Conservation (phyloP, 2,888 invertebrate genomes). For the Conops quadrifasciatus region DNA sequence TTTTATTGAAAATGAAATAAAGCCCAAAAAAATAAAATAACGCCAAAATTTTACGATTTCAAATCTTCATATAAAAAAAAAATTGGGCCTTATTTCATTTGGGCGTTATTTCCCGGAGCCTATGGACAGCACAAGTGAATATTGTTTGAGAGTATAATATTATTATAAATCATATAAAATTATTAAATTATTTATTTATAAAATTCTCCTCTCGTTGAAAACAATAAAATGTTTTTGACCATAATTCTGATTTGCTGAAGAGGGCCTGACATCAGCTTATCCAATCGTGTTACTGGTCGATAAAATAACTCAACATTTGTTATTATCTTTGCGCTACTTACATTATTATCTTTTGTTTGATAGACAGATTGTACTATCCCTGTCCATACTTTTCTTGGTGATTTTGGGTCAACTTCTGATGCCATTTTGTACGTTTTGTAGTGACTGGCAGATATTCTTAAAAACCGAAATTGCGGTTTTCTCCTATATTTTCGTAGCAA, state of each 20-base stretch:
- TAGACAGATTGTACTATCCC: slow-evolving; percentile 21
- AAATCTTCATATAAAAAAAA: no score
- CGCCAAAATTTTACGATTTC: no score
- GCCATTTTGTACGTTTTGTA: slow-evolving; percentile 30
- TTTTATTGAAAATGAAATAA: no score
- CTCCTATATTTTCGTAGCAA: not conserved
- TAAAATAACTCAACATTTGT: not conserved
- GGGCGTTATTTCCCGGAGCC: no score
- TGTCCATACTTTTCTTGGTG: no score
- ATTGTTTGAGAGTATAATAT: no score
- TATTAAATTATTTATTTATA: not conserved
- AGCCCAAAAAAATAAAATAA: no score
- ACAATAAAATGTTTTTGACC: not conserved
- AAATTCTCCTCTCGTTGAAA: not conserved
- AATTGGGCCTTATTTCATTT: no score
- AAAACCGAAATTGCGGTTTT: slow-evolving; percentile 11
- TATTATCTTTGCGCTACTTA: slow-evolving; percentile 3
- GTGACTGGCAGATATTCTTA: slow-evolving; percentile 28
- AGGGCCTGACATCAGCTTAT: slow-evolving; percentile 1
- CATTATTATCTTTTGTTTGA: no score
- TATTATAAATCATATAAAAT: no score
- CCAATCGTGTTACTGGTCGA: slow-evolving; percentile 2
- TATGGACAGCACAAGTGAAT: not conserved
- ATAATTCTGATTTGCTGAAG: not conserved
- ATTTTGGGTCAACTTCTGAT: no score